Evolutionary conservation across 2,113 vertebrate species (phyloP).

Genomic region (Notothenia rossii): DNA sequence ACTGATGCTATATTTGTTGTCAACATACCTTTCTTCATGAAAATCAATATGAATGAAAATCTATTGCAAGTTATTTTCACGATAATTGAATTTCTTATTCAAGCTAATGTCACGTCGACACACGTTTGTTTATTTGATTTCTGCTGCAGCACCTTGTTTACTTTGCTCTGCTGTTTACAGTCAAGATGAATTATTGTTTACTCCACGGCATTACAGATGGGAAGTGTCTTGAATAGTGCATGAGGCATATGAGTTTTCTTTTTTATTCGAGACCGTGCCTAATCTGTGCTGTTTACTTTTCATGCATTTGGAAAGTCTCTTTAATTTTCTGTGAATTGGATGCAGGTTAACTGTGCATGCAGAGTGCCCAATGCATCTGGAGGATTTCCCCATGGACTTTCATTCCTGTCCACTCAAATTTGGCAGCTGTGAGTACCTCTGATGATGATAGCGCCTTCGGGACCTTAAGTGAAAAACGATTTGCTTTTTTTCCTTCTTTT

Average conservation of each 20-base stretch:
- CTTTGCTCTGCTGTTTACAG: conserved; percentile 50
- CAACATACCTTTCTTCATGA: conserved; percentile 4
- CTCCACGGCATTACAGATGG: conserved; percentile 61
- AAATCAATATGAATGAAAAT: conserved; percentile 20
- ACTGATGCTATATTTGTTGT: neutral
- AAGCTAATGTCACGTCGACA: conserved; percentile 8
- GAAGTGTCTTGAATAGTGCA: conserved; percentile 59
- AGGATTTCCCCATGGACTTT: conserved; percentile 99
- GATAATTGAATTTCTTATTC: conserved; percentile 31
- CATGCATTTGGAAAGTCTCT: conserved; percentile 65
- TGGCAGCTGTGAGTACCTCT: conserved; percentile 96
- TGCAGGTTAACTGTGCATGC: conserved; percentile 97
- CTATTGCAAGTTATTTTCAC: conserved; percentile 5
- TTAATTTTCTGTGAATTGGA: conserved; percentile 75
- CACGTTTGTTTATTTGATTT: conserved; percentile 11
- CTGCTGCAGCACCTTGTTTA: conserved; percentile 46
- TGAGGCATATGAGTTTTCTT: conserved; percentile 38
- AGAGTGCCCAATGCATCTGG: conserved; percentile 99
- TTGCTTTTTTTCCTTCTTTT: conserved; percentile 20
- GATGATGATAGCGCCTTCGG: conserved; percentile 51
- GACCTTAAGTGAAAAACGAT: conserved; percentile 54
- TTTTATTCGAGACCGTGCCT: conserved; percentile 30
- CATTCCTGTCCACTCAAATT: conserved; percentile 99
- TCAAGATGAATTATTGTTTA: conserved; percentile 36
- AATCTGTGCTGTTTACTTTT: conserved; percentile 65